A percentile compares a stretch with the other conserved stretches of the same genome.
phyloP scores from a whole-genome alignment of 2,113 vertebrate genomes.

The Hippoglossus stenolepis region DNA sequence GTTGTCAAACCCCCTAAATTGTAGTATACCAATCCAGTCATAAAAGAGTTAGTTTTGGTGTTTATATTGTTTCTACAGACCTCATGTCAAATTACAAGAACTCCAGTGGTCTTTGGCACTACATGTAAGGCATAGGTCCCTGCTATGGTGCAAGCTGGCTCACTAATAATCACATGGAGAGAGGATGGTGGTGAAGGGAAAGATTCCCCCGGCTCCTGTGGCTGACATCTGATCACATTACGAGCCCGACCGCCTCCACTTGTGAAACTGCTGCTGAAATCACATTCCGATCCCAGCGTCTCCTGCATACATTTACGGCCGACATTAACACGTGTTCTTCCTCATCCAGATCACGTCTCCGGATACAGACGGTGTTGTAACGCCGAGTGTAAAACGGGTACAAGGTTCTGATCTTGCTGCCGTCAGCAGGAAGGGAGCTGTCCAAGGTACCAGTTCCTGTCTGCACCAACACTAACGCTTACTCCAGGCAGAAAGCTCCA shows the following conservation, averaged over 20 bases:
- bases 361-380: background rate
- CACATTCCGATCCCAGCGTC: background rate
- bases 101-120: too few relatives aligned
- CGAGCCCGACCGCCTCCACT: background rate
- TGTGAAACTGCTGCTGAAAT: background rate
- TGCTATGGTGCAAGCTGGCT: too few relatives aligned
- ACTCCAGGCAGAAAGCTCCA: background rate
- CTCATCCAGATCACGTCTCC: background rate
- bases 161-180: too few relatives aligned
- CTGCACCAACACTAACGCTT: background rate
- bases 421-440: constrained; percentile 9
- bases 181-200: too few relatives aligned
- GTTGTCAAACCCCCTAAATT: too few relatives aligned
- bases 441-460: background rate
- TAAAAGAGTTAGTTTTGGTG: too few relatives aligned
- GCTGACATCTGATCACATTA: background rate
- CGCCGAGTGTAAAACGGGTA: background rate
- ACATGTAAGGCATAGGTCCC: too few relatives aligned
- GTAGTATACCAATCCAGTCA: too few relatives aligned
- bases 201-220: background rate
- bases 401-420: background rate
- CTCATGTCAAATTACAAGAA: too few relatives aligned
- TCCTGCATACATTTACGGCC: background rate
- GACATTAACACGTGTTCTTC: background rate
- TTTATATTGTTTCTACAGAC: too few relatives aligned